phyloP scores from a whole-genome alignment of 2,888 invertebrate species.

The Amblyjoppa fuscipennis region DNA sequence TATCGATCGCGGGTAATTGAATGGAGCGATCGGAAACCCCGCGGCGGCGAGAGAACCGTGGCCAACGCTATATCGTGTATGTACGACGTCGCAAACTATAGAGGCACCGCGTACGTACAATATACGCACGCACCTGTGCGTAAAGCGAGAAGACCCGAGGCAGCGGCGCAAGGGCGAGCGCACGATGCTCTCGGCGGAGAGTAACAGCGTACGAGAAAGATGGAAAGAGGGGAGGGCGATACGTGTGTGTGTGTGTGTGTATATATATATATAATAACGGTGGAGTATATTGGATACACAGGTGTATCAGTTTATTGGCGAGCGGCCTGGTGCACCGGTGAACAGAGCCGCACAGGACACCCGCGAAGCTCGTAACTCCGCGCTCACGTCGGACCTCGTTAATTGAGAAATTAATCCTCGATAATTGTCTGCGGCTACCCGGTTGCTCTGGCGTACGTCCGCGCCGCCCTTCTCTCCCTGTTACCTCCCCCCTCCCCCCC shows the following conservation, averaged over 20 bases:
- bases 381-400: slow-evolving; percentile 71
- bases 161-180: slow-evolving; percentile 18
- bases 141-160: slow-evolving; percentile 49
- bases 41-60: slow-evolving; percentile 69
- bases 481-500: slow-evolving; percentile 15
- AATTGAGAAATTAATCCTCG: slow-evolving; percentile 78
- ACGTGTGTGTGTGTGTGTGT: background rate
- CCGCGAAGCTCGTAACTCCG: slow-evolving; percentile 72
- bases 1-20: slow-evolving; percentile 83
- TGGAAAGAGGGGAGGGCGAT: background rate
- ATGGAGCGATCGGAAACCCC: slow-evolving; percentile 79
- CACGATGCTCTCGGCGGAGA: slow-evolving; percentile 18
- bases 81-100: slow-evolving; percentile 2
- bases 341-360: slow-evolving; percentile 68
- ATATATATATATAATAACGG: background rate
- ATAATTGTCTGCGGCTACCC: slow-evolving; percentile 72
- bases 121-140: slow-evolving; percentile 57
- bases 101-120: background rate
- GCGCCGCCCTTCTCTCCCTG: slow-evolving; percentile 33
- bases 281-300: slow-evolving; percentile 11
- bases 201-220: slow-evolving; percentile 5
- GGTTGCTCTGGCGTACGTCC: slow-evolving; percentile 58
- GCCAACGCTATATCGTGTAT: slow-evolving; percentile 40
- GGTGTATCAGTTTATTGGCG: slow-evolving; percentile 53
- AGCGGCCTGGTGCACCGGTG: slow-evolving; percentile 29